Conservation (phyloP, 2,113 vertebrate genomes). For the Chaetura pelagica region DNA sequence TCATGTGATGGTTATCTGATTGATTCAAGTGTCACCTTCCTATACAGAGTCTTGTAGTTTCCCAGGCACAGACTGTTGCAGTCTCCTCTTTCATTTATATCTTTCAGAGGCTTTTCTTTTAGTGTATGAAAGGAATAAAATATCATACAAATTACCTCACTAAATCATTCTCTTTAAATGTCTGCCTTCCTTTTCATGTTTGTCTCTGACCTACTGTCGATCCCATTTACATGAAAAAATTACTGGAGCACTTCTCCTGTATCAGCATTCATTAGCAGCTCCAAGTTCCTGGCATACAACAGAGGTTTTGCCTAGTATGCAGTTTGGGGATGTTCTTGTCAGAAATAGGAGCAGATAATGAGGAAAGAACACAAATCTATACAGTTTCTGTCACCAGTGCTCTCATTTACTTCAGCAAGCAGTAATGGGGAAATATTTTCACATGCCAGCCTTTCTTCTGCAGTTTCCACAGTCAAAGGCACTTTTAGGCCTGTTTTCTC, state of each 20-base stretch:
- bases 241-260: constrained; percentile 13
- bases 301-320: constrained; percentile 56
- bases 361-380: constrained; percentile 31
- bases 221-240: constrained; percentile 56
- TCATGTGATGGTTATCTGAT: not conserved
- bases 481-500: not conserved
- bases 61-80: not conserved
- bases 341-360: constrained; percentile 49
- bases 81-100: not conserved
- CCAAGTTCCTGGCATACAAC: constrained; percentile 28
- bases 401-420: constrained; percentile 33
- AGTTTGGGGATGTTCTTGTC: not conserved
- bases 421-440: constrained; percentile 19
- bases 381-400: not conserved
- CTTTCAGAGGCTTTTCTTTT: constrained; percentile 45
- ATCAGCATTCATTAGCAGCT: constrained; percentile 63
- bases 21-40: constrained; percentile 1
- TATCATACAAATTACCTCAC: constrained; percentile 52
- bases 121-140: constrained; percentile 39
- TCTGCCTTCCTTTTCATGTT: constrained; percentile 55
- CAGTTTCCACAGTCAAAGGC: not conserved
- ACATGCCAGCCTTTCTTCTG: not conserved
- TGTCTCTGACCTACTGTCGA: constrained; percentile 43
- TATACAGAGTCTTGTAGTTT: not conserved
- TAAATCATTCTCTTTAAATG: constrained; percentile 55